Evolutionary conservation across 2,797 vertebrate genomes (phyloP), one percentile per base, ranked within the genome.

Genomic region (Loris lydekkerianus): DNA sequence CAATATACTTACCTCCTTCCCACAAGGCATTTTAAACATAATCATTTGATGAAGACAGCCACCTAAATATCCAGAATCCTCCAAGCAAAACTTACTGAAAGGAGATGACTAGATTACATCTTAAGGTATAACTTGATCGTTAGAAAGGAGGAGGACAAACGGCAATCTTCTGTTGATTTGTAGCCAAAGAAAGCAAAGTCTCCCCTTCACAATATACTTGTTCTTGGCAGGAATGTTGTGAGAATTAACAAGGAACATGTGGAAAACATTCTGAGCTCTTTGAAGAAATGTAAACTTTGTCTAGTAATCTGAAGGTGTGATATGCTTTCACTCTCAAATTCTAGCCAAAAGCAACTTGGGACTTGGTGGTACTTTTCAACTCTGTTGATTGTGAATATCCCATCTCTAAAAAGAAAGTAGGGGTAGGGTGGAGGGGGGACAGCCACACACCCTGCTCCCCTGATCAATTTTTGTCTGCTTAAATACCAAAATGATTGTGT

Each of bases 231-330:
- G 27, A 96, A 93, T 83, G 58, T 6, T 91, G 13, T 53, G 13
- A 97, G 90, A 97, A 93, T 87, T 94, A 96, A 96, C 83, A 94
- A 94, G 63, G 61, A 84, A 65, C 58, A 65, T 29, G 85, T 85
- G 37, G 56, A 89, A 95, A 94, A 89, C 40, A 89, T 29, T 77
- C n/a, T 31, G 31, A 84, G 60, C 53, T 91, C 93, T 89, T 43
- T 78, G 49, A 96, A 94, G 70, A 95, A 94, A 86, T 29, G 15
- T 27, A 53, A 63, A 34, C 73, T 84, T 72, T 93, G 60, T 94
- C 82, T 76, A 93, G 78, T 56, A 91, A 96, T 72, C 56, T 89
- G 46, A 67, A 97, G 76, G 86, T 94, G 90, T 94, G 75, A 89
- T 60, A 43, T 23, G 81, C 86, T 95, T 85, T 94, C 76, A 80